These are phyloP conservation scores for Eupithecia abbreviata DNA, from an alignment of 2,888 invertebrate species.

Conservation along the genomic window DNA sequence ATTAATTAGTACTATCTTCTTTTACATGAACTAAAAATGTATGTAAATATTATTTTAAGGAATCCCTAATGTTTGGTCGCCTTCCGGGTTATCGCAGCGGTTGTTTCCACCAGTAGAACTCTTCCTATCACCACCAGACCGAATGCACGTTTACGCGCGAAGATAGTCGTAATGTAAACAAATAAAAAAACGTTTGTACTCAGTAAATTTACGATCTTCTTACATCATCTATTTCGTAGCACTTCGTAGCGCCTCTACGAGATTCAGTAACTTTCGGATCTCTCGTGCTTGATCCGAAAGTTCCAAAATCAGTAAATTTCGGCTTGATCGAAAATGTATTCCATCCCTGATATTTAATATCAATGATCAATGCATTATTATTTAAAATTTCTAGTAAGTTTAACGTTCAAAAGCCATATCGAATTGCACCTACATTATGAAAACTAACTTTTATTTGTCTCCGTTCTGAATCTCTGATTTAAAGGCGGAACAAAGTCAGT, in stretches of 20 bases:
- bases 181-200: conserved; percentile 16
- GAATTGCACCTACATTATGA: too few species aligned
- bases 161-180: conserved; percentile 25
- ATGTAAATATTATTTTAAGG: background rate
- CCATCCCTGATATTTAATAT: too few species aligned
- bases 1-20: background rate
- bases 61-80: background rate
- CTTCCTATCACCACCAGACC: conserved; percentile 28
- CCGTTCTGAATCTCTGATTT: too few species aligned
- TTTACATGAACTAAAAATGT: background rate
- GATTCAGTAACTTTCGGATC: background rate
- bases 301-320: too few species aligned
- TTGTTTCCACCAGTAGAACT: conserved; percentile 23
- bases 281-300: too few species aligned
- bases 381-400: too few species aligned
- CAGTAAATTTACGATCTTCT: conserved; percentile 24
- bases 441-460: too few species aligned
- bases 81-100: conserved; percentile 22
- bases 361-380: too few species aligned
- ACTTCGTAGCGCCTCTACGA: conserved; percentile 42
- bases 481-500: too few species aligned
- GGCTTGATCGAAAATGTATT: too few species aligned
- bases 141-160: conserved; percentile 26
- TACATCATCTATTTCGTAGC: conserved; percentile 37
- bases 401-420: too few species aligned